Percentiles rank a stretch among this genome's conserved stretches.
phyloP scores from a whole-genome alignment of 1,140 invertebrate species.

The Aphidius ervi region DNA sequence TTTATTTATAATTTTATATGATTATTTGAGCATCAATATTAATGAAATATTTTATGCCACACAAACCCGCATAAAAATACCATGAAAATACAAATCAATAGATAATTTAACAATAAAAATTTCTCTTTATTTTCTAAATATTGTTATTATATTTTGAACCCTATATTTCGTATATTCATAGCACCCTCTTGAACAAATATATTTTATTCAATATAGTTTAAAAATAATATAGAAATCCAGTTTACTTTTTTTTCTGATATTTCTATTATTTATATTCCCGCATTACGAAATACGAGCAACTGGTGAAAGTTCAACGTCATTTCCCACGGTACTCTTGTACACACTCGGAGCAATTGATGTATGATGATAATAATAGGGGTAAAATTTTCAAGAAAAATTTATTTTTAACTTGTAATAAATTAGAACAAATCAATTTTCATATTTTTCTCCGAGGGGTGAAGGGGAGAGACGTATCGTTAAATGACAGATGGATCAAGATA shows the following conservation, averaged over 20 bases:
- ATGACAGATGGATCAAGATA: no score
- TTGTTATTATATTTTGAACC: background rate
- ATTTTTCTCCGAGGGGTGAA: background rate
- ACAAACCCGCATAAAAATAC: no score
- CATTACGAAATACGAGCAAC: constrained; percentile 31
- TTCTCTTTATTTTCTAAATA: no score
- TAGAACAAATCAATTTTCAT: background rate
- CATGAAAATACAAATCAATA: no score
- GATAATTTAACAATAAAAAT: no score
- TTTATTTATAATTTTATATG: no score
- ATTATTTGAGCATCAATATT: no score
- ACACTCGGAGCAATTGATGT: background rate
- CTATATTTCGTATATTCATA: constrained; percentile 1
- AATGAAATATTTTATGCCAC: background rate
- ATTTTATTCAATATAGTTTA: background rate
- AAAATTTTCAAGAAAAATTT: background rate
- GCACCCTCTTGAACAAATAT: background rate
- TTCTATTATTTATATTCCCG: constrained; percentile 7
- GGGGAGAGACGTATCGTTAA: background rate
- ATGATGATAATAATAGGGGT: constrained; percentile 2
- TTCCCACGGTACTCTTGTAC: constrained; percentile 40
- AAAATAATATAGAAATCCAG: background rate
- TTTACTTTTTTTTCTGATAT: background rate
- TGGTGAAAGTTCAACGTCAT: constrained; percentile 44
- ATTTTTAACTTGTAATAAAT: no score